Evolutionary conservation across 2,888 invertebrate species (phyloP).

Genomic region (Halocaridina rubra): DNA sequence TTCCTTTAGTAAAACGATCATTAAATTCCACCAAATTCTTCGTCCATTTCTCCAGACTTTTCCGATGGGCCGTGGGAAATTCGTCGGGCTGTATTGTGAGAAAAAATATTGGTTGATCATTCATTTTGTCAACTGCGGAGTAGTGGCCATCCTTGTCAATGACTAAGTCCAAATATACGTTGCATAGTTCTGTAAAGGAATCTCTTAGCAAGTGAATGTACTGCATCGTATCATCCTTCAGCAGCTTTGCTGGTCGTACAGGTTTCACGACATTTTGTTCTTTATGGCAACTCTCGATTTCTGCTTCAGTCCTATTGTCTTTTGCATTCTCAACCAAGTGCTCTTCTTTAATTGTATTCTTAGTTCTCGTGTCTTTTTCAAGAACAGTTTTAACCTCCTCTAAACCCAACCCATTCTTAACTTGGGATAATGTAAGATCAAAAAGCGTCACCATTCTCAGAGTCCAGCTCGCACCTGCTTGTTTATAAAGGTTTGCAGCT

Average conservation of each 20-base stretch:
- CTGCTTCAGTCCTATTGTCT: slow-evolving; percentile 65
- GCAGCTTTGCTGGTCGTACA: slow-evolving; percentile 65
- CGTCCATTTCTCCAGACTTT: slow-evolving; percentile 56
- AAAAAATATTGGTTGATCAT: slow-evolving; percentile 74
- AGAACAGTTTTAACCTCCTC: slow-evolving; percentile 49
- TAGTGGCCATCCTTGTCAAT: slow-evolving; percentile 71
- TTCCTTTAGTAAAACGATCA: slow-evolving; percentile 47
- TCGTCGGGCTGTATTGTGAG: slow-evolving; percentile 74
- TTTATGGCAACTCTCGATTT: background rate
- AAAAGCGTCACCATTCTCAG: slow-evolving; percentile 83
- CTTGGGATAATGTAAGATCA: slow-evolving; percentile 82
- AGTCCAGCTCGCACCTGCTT: slow-evolving; percentile 92
- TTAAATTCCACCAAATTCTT: slow-evolving; percentile 59
- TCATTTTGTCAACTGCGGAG: slow-evolving; percentile 68
- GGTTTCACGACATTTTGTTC: background rate
- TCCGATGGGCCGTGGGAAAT: slow-evolving; percentile 65
- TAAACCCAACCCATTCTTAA: slow-evolving; percentile 43
- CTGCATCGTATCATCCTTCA: slow-evolving; percentile 28
- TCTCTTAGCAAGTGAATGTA: slow-evolving; percentile 65
- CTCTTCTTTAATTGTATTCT: slow-evolving; percentile 30
- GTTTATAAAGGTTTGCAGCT: slow-evolving; percentile 91
- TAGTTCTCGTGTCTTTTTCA: slow-evolving; percentile 27
- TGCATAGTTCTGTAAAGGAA: slow-evolving; percentile 71
- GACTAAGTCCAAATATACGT: slow-evolving; percentile 71
- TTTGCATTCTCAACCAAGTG: slow-evolving; percentile 66